Percentiles rank a stretch among this genome's conserved stretches.
Evolutionary conservation across 2,113 vertebrate genomes (phyloP).

Genomic region (Prionailurus bengalensis): DNA sequence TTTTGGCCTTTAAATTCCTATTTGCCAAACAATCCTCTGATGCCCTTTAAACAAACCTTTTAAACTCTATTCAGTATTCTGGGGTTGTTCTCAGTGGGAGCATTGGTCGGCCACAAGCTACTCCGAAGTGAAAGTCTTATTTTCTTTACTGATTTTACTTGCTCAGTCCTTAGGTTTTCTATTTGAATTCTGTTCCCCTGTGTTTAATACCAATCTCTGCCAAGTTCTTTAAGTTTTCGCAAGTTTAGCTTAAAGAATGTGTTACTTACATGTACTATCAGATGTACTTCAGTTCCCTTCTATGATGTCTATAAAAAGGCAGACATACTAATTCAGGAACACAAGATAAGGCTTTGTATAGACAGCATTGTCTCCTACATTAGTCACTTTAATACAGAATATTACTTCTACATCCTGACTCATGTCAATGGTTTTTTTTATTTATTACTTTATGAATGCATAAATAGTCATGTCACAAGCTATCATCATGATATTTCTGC

Average conservation of each 20-base stretch:
- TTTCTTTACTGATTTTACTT: background rate
- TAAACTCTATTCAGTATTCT: background rate
- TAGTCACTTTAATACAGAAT: background rate
- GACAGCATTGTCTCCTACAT: background rate
- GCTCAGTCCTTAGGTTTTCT: background rate
- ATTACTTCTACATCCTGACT: constrained; percentile 20
- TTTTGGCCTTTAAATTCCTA: constrained; percentile 12
- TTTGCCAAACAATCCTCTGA: background rate
- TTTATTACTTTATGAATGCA: background rate
- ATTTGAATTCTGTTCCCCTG: background rate
- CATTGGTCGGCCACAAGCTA: background rate
- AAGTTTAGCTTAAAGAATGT: background rate
- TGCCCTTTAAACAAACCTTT: background rate
- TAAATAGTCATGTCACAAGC: background rate
- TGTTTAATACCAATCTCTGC: background rate
- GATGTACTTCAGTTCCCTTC: background rate
- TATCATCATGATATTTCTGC: background rate
- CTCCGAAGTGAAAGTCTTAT: background rate
- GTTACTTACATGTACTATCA: background rate
- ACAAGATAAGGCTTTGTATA: background rate
- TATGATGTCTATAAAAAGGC: background rate
- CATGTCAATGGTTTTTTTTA: background rate
- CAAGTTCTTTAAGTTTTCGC: background rate
- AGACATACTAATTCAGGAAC: background rate
- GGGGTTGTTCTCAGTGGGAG: background rate